Base-by-base conservation (phyloP, 2,888 invertebrate species). In the Falcaria lacertinaria region DNA sequence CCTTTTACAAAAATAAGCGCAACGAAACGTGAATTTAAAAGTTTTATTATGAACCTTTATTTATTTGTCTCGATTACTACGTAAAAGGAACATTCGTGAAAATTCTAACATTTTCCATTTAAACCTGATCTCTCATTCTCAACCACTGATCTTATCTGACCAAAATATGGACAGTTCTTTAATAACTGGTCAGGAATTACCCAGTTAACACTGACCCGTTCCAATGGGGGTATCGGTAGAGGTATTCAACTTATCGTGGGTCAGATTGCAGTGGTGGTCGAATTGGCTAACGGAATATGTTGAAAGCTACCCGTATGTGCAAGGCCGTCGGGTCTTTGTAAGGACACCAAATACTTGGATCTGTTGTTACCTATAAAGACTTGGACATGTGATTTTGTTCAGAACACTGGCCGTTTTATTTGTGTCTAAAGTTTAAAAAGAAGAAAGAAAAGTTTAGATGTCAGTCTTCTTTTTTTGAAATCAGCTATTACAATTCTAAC, bases 251-350 rank as follows among this genome's bases (percentile, higher is more conserved):
- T 36, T 35, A 15, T 43, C 13, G 41, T 39, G 40, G 54, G 25
- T 57, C 60, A 47, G 17, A 36, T 38, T 50, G 47, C 41, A 43
- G 41, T 68, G 67, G 72, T 50, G 34, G 17, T 47, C 8, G n/a
- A 16, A 39, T 81, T 80, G 75, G 47, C 79, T 64, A 79, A 80
- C 68, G 48, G 42, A 41, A 58, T 64, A 46, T 77, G 81, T 82
- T 60, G 84, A 81, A 81, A 84, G 81, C 74, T 60, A 61, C 61
- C 64, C 70, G 56, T 57, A 64, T 51, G 35, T 49, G 41, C 84
- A 80, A 83, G 84, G 84, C 76, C 83, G 74, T 63, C 71, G 51
- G 51, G 72, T 78, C 54, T 56, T 34, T 35, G 69, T 80, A 79
- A 80, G 83, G 80, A 80, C 80, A 75, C 61, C 40, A 52, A 46